Percentiles rank a stretch among this genome's conserved stretches.
Evolutionary conservation across 1,140 invertebrate species (phyloP).

Genomic region (Drosophila athabasca): DNA sequence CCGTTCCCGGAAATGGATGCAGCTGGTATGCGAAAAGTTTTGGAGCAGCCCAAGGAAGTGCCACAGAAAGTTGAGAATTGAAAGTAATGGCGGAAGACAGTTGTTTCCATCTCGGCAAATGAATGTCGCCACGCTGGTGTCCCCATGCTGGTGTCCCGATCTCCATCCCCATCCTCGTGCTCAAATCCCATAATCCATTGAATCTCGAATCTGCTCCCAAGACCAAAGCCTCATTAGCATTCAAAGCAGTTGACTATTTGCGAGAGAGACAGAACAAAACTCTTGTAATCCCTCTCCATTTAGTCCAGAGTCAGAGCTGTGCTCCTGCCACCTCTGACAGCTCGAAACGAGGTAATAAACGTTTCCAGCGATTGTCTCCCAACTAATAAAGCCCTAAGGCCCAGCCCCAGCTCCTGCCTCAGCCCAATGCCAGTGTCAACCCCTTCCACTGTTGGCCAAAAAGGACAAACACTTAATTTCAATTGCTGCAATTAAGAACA

Average conservation of each 20-base stretch:
- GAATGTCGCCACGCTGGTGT: neutral
- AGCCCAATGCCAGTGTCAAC: neutral
- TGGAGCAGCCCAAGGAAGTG: neutral
- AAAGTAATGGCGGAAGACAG: slow-evolving; percentile 21
- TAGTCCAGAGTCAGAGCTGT: neutral
- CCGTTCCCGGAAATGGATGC: slow-evolving; percentile 18
- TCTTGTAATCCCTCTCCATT: slow-evolving; percentile 28
- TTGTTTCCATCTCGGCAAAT: neutral
- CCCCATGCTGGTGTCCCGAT: no score
- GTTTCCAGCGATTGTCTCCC: slow-evolving; percentile 43
- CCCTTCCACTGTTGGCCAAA: slow-evolving; percentile 25
- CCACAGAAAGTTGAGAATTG: slow-evolving; percentile 23
- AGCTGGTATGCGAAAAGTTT: slow-evolving; percentile 44
- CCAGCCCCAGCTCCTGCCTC: neutral
- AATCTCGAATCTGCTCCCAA: slow-evolving; percentile 16
- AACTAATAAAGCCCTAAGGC: slow-evolving; percentile 58
- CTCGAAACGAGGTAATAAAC: slow-evolving; percentile 62
- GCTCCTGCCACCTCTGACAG: slow-evolving; percentile 6
- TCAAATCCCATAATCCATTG: slow-evolving; percentile 20
- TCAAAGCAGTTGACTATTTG: slow-evolving; percentile 21
- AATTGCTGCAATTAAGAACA: slow-evolving; percentile 77
- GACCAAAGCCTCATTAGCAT: slow-evolving; percentile 35
- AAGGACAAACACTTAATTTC: slow-evolving; percentile 75
- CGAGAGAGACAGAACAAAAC: slow-evolving; percentile 5
- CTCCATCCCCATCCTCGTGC: no score